Base-by-base conservation (phyloP, 2,797 vertebrate species). In the Merluccius polli region DNA sequence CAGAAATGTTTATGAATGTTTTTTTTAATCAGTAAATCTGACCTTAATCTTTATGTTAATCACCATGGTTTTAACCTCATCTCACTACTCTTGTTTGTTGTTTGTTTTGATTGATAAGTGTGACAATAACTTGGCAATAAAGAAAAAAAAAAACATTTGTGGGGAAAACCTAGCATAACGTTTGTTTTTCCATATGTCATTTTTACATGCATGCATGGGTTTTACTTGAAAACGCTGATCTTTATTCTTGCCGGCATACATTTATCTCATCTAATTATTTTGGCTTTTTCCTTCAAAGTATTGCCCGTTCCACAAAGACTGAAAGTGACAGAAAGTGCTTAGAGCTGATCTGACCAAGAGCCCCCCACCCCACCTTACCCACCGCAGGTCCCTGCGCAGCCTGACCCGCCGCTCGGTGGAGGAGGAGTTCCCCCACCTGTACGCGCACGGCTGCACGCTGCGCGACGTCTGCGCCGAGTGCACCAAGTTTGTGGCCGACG, bases 341-440 rank as follows among this genome's bases (percentile, higher is more conserved):
- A 3, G n/a, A 65, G 21, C n/a, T 18, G 18, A n/a, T 72, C 8
- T 70, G 30, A 74, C 18, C 70, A 4, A 68, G 32, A 31, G 36
- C 15, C 24, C n/a, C 29, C 41, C 38, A 1, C 7, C 52, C 27
- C 78, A 29, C 73, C 35, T 36, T 5, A 24, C 0, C 82, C 65
- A 18, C 35, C 70, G 10, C 90, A 98, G 97, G 85, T 95, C 96
- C 0, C 86, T 97, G 80, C 93, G 94, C 24, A 94, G 92, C 63
- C 86, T 95, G 0, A 94, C 91, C 72, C 94, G 95, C 78, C 94
- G 85, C 79, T 94, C 94, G 0, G 96, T 98, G 77, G 97, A 99
- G 83, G 94, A 96, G 81, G 96, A 96, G 83, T 98, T 99, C 82
- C 97, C 97, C 0, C 96, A 98, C 85, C 95, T 98, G 75, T 98